Percentiles rank a stretch among this genome's conserved stretches.
phyloP scores from a whole-genome alignment of 2,888 invertebrate species.

The Caenorhabditis sinica region DNA sequence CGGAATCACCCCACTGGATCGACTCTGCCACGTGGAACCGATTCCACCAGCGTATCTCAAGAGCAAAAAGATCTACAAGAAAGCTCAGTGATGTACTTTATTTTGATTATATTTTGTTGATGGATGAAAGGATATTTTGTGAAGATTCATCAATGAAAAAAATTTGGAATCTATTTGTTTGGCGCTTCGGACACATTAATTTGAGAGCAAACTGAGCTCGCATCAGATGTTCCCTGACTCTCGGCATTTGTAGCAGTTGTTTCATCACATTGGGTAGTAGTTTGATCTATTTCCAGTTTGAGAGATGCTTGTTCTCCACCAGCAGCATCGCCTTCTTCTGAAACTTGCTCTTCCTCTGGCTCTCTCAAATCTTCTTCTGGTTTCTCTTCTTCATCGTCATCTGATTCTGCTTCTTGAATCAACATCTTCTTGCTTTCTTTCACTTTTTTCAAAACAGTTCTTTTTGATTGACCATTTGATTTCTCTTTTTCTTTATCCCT shows the following conservation, averaged over 20 bases:
- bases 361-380: not conserved
- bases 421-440: not conserved
- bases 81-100: not conserved
- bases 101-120: not conserved
- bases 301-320: not conserved
- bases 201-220: not conserved
- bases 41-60: constrained; percentile 60
- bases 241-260: not conserved
- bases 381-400: not conserved
- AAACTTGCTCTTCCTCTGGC: not conserved
- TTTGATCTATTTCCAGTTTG: not conserved
- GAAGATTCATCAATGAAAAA: no score
- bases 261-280: not conserved
- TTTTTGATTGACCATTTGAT: not conserved
- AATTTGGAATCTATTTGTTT: no score
- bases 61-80: constrained; percentile 40
- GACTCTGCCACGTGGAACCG: constrained; percentile 50
- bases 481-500: not conserved
- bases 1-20: constrained; percentile 33
- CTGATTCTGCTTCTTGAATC: not conserved
- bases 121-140: not conserved
- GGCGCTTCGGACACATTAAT: not conserved
- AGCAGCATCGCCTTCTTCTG: not conserved
- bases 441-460: not conserved
- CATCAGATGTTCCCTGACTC: not conserved